Conservation (phyloP, 2,888 invertebrate species). For the Ceramica pisi region DNA sequence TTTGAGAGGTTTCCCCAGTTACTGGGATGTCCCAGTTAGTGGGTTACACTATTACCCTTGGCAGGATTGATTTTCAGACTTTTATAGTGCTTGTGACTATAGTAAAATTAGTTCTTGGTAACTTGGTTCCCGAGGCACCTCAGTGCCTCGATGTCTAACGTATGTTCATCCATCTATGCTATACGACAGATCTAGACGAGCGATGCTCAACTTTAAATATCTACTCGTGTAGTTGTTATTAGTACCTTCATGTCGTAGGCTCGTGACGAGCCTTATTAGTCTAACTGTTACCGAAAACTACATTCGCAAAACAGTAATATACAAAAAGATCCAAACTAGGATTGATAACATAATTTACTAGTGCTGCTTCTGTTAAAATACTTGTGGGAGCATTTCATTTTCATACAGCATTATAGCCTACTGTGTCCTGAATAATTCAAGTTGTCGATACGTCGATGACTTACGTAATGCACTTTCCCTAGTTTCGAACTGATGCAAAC, state of each 20-base stretch:
- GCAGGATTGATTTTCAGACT: not conserved
- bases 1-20: too few relatives aligned
- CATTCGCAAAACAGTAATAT: not conserved
- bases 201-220: not conserved
- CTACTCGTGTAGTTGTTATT: not conserved
- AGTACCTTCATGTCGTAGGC: not conserved
- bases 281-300: not conserved
- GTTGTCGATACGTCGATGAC: not conserved
- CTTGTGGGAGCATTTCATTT: not conserved
- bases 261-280: not conserved
- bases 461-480: not conserved
- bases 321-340: not conserved
- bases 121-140: not conserved
- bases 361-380: not conserved
- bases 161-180: not conserved
- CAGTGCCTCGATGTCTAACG: not conserved
- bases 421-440: slow-evolving; percentile 2
- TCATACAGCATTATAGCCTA: not conserved
- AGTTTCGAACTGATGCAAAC: not conserved
- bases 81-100: not conserved
- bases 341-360: slow-evolving; percentile 4
- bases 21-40: too few relatives aligned
- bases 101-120: too few relatives aligned
- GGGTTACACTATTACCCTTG: not conserved
- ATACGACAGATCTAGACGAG: not conserved